Percentiles rank a stretch among this genome's conserved stretches.
These are phyloP conservation scores for Lemur catta DNA, from an alignment of 2,797 vertebrate genomes.

Conservation along the genomic window DNA sequence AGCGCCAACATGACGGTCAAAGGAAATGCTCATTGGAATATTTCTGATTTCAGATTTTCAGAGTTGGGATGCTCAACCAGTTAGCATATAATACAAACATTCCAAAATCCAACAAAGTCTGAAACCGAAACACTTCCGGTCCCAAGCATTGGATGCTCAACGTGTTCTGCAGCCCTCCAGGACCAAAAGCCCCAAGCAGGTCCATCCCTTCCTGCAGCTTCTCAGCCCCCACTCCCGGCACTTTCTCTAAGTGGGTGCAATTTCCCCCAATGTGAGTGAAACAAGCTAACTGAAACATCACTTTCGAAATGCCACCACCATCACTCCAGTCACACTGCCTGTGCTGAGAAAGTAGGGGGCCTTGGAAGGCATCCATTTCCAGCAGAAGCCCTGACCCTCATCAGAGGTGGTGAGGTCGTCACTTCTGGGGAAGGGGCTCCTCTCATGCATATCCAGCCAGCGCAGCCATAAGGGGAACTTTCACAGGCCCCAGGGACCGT, in stretches of 20 bases:
- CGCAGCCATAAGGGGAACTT: not conserved
- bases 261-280: not conserved
- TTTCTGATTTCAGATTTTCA: not conserved
- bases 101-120: not conserved
- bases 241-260: not conserved
- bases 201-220: rapidly evolving
- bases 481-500: not conserved
- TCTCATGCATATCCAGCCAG: not conserved
- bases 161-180: rapidly evolving
- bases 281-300: not conserved
- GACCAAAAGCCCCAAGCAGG: not conserved
- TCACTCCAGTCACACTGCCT: not conserved
- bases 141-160: not conserved
- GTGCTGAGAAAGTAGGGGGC: not conserved
- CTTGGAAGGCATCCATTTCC: conserved; percentile 57
- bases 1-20: not conserved
- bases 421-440: conserved; percentile 29
- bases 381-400: conserved; percentile 33
- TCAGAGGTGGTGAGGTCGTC: not conserved
- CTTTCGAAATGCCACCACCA: not conserved
- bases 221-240: too few relatives aligned
- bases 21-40: not conserved
- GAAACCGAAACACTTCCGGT: not conserved
- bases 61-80: not conserved
- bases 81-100: not conserved